Evolutionary conservation across 2,888 invertebrate species (phyloP).

Genomic region (Melanargia galathea): DNA sequence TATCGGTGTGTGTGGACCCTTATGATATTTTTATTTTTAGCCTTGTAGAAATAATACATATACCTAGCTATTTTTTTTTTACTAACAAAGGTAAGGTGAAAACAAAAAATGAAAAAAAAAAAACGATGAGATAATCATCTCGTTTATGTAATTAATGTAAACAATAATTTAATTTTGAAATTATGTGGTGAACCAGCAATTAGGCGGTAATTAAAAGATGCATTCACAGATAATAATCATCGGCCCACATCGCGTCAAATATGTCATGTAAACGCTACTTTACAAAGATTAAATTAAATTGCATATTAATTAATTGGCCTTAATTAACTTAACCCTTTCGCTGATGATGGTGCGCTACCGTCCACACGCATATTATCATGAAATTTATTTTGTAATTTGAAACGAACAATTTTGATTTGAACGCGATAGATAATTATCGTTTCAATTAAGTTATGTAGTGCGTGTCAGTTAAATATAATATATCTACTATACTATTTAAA

Average conservation of each 20-base stretch:
- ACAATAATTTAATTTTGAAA: constrained; percentile 2
- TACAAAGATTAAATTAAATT: constrained; percentile 55
- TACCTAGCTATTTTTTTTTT: too few species aligned
- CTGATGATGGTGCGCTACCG: constrained; percentile 23
- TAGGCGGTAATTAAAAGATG: constrained; percentile 39
- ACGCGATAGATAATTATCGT: constrained; percentile 10
- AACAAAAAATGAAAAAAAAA: too few species aligned
- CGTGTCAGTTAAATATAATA: not conserved
- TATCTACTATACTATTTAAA: too few species aligned
- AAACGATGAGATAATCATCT: not conserved
- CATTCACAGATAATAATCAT: constrained; percentile 43
- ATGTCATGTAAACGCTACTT: constrained; percentile 66
- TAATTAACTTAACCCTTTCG: constrained; percentile 71
- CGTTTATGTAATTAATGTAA: not conserved
- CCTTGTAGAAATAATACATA: too few species aligned
- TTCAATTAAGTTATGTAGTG: not conserved
- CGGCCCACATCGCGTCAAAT: constrained; percentile 61
- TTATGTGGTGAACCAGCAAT: constrained; percentile 41
- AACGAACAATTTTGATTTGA: constrained; percentile 28
- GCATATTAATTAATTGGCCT: constrained; percentile 63
- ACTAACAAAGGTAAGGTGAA: too few species aligned
- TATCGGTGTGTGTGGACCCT: not conserved
- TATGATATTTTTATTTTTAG: not conserved
- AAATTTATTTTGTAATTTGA: constrained; percentile 5
- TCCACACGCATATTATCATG: constrained; percentile 20